phyloP scores from a whole-genome alignment of 37 sponge, comb jelly and placozoan genomes.

The Beroe forskalii region DNA sequence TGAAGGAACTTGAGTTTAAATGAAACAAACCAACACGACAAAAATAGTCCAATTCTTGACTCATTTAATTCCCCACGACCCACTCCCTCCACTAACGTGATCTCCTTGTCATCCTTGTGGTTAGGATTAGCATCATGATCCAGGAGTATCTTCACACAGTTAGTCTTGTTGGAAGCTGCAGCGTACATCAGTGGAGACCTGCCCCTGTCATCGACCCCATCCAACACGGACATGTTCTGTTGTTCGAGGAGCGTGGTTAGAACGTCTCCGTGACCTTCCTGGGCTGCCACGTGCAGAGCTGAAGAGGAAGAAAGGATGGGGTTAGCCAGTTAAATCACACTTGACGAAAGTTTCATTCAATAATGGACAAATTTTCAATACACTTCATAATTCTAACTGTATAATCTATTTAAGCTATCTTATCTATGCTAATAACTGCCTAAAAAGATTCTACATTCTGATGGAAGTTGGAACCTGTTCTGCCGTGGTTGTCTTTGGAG shows the following conservation, averaged over 20 bases:
- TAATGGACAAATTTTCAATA: no score
- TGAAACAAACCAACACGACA: neutral
- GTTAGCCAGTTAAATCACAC: no score
- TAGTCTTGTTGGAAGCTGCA: slow-evolving; percentile 34
- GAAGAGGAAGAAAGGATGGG: no score
- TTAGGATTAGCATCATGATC: slow-evolving; percentile 40
- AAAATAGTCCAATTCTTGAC: neutral
- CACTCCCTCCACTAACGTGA: slow-evolving; percentile 25
- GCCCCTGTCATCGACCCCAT: slow-evolving; percentile 42
- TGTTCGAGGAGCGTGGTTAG: neutral
- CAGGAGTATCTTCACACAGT: slow-evolving; percentile 31
- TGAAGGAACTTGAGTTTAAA: no score
- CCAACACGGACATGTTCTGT: slow-evolving; percentile 2
- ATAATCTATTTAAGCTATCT: no score
- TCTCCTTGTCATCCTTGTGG: slow-evolving; percentile 34
- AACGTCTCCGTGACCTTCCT: slow-evolving; percentile 50
- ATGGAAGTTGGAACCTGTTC: no score
- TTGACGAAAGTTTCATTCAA: no score
- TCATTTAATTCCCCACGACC: no score
- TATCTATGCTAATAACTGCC: no score
- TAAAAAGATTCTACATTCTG: no score
- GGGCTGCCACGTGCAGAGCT: slow-evolving; percentile 64
- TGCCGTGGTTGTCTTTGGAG: slow-evolving; percentile 46
- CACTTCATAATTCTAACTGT: no score
- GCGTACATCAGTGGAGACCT: slow-evolving; percentile 63